Percentiles rank a stretch among this genome's conserved stretches.
phyloP scores from a whole-genome alignment of 2,113 vertebrate genomes.

The Odobenus rosmarus region DNA sequence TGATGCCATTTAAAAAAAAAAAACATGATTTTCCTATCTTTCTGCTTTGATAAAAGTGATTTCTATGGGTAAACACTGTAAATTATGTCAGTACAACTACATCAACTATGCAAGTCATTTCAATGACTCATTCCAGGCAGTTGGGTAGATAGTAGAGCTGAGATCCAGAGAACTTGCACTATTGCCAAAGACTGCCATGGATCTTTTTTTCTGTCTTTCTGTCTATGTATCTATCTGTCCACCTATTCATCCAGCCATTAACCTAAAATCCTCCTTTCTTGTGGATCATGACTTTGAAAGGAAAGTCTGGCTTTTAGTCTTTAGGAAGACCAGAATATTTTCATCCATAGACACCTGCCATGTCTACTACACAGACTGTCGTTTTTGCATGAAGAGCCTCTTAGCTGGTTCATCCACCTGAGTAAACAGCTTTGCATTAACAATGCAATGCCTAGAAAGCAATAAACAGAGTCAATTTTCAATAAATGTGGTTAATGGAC shows the following conservation, averaged over 20 bases:
- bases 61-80: background rate
- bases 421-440: background rate
- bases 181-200: background rate
- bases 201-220: background rate
- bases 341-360: background rate
- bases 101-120: background rate
- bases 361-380: background rate
- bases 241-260: background rate
- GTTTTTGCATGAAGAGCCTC: background rate
- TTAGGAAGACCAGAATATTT: background rate
- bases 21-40: background rate
- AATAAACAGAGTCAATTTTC: constrained; percentile 5
- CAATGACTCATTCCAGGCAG: background rate
- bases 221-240: background rate
- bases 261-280: background rate
- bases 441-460: background rate
- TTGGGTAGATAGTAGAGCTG: background rate
- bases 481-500: background rate
- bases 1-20: background rate
- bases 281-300: constrained; percentile 4
- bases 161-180: background rate
- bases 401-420: background rate
- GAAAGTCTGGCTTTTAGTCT: background rate
- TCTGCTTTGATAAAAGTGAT: background rate
- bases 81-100: background rate